Evolutionary conservation across 2,888 invertebrate genomes (phyloP).

Genomic region (Macaria notata): DNA sequence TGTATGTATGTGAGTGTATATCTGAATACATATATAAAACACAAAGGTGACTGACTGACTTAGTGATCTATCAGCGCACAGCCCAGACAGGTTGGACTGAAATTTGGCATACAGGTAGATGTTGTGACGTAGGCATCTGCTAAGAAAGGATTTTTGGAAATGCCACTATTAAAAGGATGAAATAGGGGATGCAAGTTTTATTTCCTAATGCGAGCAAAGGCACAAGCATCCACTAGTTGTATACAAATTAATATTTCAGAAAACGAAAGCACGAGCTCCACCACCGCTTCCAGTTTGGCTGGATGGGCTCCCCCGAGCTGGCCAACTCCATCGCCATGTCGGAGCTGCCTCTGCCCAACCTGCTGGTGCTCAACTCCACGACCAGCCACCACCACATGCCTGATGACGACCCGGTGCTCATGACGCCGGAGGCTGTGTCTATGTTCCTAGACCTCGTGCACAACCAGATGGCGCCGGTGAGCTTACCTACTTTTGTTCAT

Average conservation of each 20-base stretch:
- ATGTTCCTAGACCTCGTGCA: constrained; percentile 89
- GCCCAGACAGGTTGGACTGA: too few relatives aligned
- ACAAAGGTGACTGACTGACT: too few relatives aligned
- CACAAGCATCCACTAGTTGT: too few relatives aligned
- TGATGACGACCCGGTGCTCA: constrained; percentile 89
- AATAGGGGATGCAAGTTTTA: too few relatives aligned
- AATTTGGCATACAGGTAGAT: too few relatives aligned
- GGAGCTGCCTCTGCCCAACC: constrained; percentile 90
- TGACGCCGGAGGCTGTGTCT: constrained; percentile 90
- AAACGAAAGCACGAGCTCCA: constrained; percentile 88
- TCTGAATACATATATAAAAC: too few relatives aligned
- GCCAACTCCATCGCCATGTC: constrained; percentile 97
- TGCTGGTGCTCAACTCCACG: constrained; percentile 95
- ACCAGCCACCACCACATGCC: constrained; percentile 96
- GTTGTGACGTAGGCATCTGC: too few relatives aligned
- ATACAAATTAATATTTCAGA: constrained; percentile 41
- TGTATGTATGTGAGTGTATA: too few relatives aligned
- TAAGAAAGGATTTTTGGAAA: too few relatives aligned
- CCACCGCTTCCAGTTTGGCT: constrained; percentile 95
- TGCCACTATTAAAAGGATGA: too few relatives aligned
- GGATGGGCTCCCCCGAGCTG: constrained; percentile 94
- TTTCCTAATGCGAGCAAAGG: too few relatives aligned
- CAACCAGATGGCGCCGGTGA: constrained; percentile 90
- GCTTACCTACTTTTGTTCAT: constrained; percentile 26
- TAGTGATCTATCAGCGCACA: too few relatives aligned